Base-by-base conservation (phyloP, 1,140 invertebrate genomes). In the Drosophila micromelanica region DNA sequence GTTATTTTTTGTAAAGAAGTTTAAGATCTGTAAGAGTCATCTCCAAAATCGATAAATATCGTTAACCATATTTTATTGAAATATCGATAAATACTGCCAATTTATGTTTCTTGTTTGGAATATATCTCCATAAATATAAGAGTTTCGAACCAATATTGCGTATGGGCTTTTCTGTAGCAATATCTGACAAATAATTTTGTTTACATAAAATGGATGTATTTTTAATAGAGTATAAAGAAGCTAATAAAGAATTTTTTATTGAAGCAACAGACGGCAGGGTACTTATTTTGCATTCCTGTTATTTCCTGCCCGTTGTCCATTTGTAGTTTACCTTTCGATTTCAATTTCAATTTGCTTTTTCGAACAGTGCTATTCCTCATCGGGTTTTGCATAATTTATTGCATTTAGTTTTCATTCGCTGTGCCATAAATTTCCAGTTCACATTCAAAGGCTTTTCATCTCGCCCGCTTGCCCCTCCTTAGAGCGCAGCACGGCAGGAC, bases 301-400 rank as follows among this genome's bases (percentile, higher is more conserved):
- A 11, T n/a, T 38, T 7, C 5, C 12, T 5, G 1, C 4, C 30
- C 3, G 20, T 32, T 30, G 12, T 30, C 37, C 37, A 27, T 56
- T 56, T 40, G 11, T 30, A 30, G 49, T 42, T 70, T 40, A 64
- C 68, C 69, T 75, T 81, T 81, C 81, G 46, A 61, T 85, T 84
- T 86, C 73, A 73, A 80, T 77, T 85, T 42, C 37, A 69, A 37
- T 67, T 73, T 71, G 54, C 40, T 15, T 54, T 76, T 76, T 76
- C 52, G 37, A 74, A 54, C 68, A 65, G 35, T 43, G 35, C 23
- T 40, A 68, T 62, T 51, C 43, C 43, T 68, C 48, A 57, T 60
- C 56, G 72, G 38, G 40, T 49, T 77, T 81, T 85, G 80, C 82
- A 85, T 85, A 87, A 87, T 87, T 87, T 87, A 85, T 85, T 81